Evolutionary conservation across 2,797 vertebrate genomes (phyloP), one percentile per base, ranked within the genome.

Genomic region (Prionace glauca): DNA sequence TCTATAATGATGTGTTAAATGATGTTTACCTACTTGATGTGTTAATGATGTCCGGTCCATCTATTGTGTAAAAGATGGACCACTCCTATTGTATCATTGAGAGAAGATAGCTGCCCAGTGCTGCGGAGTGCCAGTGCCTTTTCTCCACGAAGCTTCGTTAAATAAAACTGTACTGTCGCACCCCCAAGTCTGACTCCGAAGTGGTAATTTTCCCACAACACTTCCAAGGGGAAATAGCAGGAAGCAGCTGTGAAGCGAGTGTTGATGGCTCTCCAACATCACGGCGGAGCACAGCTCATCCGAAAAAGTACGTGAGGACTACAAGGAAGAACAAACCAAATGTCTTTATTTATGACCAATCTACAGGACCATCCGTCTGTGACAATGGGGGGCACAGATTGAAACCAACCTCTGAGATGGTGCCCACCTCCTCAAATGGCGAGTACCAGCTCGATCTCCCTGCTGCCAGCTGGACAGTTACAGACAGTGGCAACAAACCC

Each of bases 301-400:
- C 90, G 12, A 92, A 92, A 77, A 36, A 67, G 69, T 41, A 24
- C 41, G 20, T 24, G 90, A 92, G 62, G 41, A 92, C 62, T 24
- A 92, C 62, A 24, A 92, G 20, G n/a, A 41, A 92, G 62, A 74
- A 94, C 29, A 95, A 95, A 56, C 41, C 69, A 95, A 74, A 74
- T 95, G 45, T n/a, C 24, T 95, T 95, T 74, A 95, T 95, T 95
- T 74, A 95, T 56, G 71, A 95, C 60, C 69, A 72, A 50, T 74
- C 45, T 95, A 50, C 71, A 95, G 93, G 69, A 95, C 45, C 36
- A 72, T 72, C 92, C 2, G 29, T 65, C 88, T 36, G 88, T 92
- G 62, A 92, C 62, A 67, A n/a, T 10, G 90, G 32, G 62, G 20
- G 90, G 60, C 60, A 36, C 86, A 36, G 60, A 22, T n/a, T 67